Base-by-base conservation (phyloP, 2,797 vertebrate genomes). In the Tokudaia muenninki region DNA sequence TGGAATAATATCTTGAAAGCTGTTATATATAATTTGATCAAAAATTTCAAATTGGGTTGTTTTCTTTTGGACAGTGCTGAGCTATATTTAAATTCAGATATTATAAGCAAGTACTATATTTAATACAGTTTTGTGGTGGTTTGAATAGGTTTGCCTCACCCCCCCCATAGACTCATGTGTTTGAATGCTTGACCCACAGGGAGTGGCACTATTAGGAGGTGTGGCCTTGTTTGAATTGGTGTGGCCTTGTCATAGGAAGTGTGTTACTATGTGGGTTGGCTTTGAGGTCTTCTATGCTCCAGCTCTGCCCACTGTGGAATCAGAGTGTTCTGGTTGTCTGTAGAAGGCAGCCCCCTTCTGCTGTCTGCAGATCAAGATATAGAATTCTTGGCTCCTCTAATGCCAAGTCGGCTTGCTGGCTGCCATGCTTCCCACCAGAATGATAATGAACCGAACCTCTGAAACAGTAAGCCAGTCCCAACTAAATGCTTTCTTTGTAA, bases 21-120 rank as follows among this genome's bases (percentile, higher is more conserved):
- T 84, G 9, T 94, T 16, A 24, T 8, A 31, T 89, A 41, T 65
- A 92, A 92, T 78, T 94, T 80, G n/a, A 90, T 89, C 3, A 93
- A 70, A 95, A 90, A 24, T 96, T 91, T 29, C 91, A 59, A 94
- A 41, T 70, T 74, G 31, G 29, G 50, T 77, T 72, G 14, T 90
- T 92, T 92, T 77, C n/a, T 86, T 95, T 63, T 86, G 29, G 24
- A 65, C 12, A 82, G 14, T 74, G 88, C 8, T 79, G 59, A 95
- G 47, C 7, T 65, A 7, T n/a, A 9, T 67, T 77, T 95, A 61
- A 29, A 55, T 89, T 26, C 93, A 92, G 77, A 79, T 11, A 13
- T 41, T 17, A 63, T 84, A 59, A 47, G 63, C 14, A 87, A 41
- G 61, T 91, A 72, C n/a, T 86, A 4, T 91, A 59, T 74, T 92